Evolutionary conservation across 2,113 vertebrate species (phyloP), one percentile per base, ranked within the genome.

Genomic region (Nesoenas mayeri): DNA sequence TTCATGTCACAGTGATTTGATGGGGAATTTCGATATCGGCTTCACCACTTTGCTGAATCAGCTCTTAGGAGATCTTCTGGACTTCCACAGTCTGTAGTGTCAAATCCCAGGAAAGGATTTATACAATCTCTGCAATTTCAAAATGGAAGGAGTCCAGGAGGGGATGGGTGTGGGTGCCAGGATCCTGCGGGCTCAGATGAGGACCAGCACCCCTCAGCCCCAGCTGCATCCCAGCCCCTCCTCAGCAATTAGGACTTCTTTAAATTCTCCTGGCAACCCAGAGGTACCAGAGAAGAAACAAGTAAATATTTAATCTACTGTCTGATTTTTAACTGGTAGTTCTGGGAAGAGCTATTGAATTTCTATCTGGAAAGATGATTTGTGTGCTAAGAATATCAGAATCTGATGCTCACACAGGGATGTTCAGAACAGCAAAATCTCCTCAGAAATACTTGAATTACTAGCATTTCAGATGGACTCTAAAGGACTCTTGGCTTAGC

Each of bases 271-370:
- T 74, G 61, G 40, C 8, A n/a, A 95, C n/a, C 18, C 75, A 91
- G 64, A 74, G n/a, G 51, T 32, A 85, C 66, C 78, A 32, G 40
- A 79, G 85, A 73, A 85, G 54, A 91, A 96, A 90, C 12, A 64
- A 78, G 91, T 96, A 96, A 97, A 91, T 96, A 95, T 96, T 97
- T 95, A 91, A 96, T 90, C 85, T 86, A 51, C 60, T 19, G 47
- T 65, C 91, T 93, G 89, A 56, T 91, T 81, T 91, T 75, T 83
- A 95, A 57, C 86, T 50, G 66, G 82, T 80, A 90, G 85, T 83
- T 70, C 62, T 94, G 62, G 38, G 42, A n/a, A 89, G 51, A 90
- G 71, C 47, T 78, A 53, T 83, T 94, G 91, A 89, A 93, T 93
- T 95, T 94, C 94, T 90, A 80, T 94, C 85, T 36, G 17, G 8